Base-by-base conservation (phyloP, 2,797 vertebrate species). In the Neosilurus hyrtlii region DNA sequence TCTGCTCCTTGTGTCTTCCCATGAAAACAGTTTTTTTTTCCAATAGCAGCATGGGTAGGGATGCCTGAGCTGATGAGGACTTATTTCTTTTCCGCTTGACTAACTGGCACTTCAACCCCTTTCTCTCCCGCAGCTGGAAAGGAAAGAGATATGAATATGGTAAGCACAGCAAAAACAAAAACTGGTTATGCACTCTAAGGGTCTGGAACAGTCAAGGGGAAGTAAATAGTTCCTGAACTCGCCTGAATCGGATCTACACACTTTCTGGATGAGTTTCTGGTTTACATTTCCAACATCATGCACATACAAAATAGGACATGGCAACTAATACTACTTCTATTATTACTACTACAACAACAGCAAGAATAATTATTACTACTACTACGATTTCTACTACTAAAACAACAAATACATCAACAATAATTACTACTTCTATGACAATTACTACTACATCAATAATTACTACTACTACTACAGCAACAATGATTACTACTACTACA, bases 111-210 rank as follows among this genome's bases (percentile, higher is more conserved):
- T 90, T 95, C 94, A 83, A 95, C 93, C 73, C 94, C 96, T 89
- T 96, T 96, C 92, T 96, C 95, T 91, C 96, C 96, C 0, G 90
- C 87, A 74, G 96, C 96, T 96, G 85, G 86, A 79, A 86, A 90
- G 37, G 78, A 84, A 86, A 89, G 52, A 85, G 81, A 62, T 0
- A 80, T 6, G 14, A 30, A 12, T 37, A n/a, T 20, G 22, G 12
- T 72, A 9, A 65, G 57, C n/a, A 72, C 8, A 1, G 5, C 10
- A 57, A 85, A 70, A 87, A 26, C 1, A 65, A 9, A 76, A 24
- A 37, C 12, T 61, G 22, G 7, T 63, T 43, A 26, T 9, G 35
- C 9, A 7, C 10, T 24, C 35, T 51, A 1, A 77, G 7, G 12
- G n/a, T n/a, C 74, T 1, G 11, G 59, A 62, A 51, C 37, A 15